Conservation (phyloP, 2,113 vertebrate genomes). For the Triplophysa dalaica region DNA sequence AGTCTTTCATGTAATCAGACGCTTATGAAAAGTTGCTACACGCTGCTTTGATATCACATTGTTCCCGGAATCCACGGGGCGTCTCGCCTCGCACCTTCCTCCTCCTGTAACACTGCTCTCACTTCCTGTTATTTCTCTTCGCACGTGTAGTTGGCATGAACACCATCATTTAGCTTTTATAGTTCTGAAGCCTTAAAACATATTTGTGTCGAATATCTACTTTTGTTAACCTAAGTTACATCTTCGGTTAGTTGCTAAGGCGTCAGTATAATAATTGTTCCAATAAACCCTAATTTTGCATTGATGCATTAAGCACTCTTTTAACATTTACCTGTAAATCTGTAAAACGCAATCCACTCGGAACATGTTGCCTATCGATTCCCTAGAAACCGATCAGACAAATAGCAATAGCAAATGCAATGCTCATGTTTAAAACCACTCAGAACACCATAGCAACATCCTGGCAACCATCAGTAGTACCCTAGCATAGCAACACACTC, state of each 20-base stretch:
- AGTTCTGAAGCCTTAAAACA: background rate
- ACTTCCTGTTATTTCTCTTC: constrained; percentile 13
- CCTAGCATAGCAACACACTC: background rate
- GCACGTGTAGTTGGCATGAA: constrained; percentile 21
- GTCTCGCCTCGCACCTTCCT: constrained; percentile 25
- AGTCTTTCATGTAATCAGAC: constrained; percentile 69
- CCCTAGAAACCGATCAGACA: too few relatives aligned
- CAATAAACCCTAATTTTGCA: too few relatives aligned
- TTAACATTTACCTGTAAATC: too few relatives aligned
- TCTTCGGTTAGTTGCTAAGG: too few relatives aligned
- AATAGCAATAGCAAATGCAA: too few relatives aligned
- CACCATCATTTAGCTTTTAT: constrained; percentile 12
- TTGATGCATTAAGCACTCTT: too few relatives aligned
- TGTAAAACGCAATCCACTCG: too few relatives aligned
- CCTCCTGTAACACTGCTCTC: constrained; percentile 7
- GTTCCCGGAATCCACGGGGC: constrained; percentile 54
- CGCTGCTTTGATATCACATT: constrained; percentile 59
- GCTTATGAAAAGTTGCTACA: constrained; percentile 55
- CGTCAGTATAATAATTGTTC: too few relatives aligned
- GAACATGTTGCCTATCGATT: too few relatives aligned
- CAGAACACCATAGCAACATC: background rate
- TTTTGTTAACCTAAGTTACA: too few relatives aligned
- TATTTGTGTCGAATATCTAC: background rate
- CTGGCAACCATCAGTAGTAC: background rate
- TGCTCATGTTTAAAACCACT: too few relatives aligned